Evolutionary conservation across 2,113 vertebrate genomes (phyloP), one percentile per base, ranked within the genome.

Genomic region (Perognathus longimembris): DNA sequence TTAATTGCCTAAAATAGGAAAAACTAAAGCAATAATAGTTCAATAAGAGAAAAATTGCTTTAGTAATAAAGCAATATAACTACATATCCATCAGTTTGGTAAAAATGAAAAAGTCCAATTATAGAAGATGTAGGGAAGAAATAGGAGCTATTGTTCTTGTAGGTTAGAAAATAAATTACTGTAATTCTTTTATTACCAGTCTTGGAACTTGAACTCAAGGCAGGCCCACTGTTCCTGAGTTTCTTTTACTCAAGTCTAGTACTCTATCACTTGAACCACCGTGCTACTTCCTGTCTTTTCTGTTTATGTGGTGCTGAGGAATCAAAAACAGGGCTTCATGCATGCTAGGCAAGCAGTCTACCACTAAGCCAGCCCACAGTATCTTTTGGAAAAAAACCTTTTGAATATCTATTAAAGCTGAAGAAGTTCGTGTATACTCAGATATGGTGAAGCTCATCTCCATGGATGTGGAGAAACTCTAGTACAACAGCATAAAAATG

Each of bases 51-150:
- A 22, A 64, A 59, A 64, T n/a, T n/a, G 7, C 45, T 45, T 87
- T 64, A 75, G 45, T 34, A 26, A 45, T 50, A 83, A 83, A 36
- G 38, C 30, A 36, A 36, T 12, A 57, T 9, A 50, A 57, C 69
- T 86, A 54, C 1, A 36, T n/a, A 86, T 18, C 34, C 5, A 36
- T 36, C 38, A 24, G 0, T 75, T 87, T 74, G 21, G 38, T 64
- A 61, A 80, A 93, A 80, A 67, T 79, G 10, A 87, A 38, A 36
- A 91, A 66, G 63, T 59, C 12, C 34, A 34, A 36, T 73, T 59
- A 70, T 28, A 85, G 21, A 21, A 66, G 34, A 12, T 88, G 36
- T 80, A 90, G n/a, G 8, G 69, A 50, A 84, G 86, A 94, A 88
- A 69, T 66, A 64, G 36, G 6, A 87, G 71, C 17, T 63, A 24